Percentiles rank a stretch among this genome's conserved stretches.
Conservation (phyloP, 2,113 vertebrate genomes). For the Urocynchramus pylzowi region DNA sequence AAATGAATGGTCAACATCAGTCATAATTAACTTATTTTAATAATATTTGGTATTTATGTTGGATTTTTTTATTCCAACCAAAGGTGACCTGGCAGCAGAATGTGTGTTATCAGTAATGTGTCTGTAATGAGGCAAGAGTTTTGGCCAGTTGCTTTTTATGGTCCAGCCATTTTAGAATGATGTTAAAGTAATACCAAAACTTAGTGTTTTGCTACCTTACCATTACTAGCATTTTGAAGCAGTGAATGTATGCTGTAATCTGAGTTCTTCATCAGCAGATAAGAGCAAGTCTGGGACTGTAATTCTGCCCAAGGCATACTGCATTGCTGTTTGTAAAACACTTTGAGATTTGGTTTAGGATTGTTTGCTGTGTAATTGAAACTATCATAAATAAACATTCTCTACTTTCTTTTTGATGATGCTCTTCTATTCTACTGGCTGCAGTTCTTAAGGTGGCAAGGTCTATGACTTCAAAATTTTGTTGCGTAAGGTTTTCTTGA, state of each 20-base stretch:
- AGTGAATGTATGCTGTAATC: background rate
- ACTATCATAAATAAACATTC: slow-evolving; percentile 21
- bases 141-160: background rate
- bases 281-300: background rate
- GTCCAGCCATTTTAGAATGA: background rate
- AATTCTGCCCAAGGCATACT: background rate
- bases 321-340: slow-evolving; percentile 2
- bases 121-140: background rate
- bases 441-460: background rate
- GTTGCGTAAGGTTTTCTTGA: background rate
- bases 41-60: background rate
- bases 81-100: background rate
- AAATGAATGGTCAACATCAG: background rate
- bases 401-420: background rate
- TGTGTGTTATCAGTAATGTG: background rate
- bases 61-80: background rate
- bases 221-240: background rate
- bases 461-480: background rate
- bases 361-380: background rate
- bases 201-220: background rate
- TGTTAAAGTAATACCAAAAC: background rate
- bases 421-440: background rate
- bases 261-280: background rate
- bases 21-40: background rate
- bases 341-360: background rate